A percentile compares a stretch with the other conserved stretches of the same genome.
These are phyloP conservation scores for Pluvialis apricaria DNA, from an alignment of 2,113 vertebrate genomes.

Conservation along the genomic window DNA sequence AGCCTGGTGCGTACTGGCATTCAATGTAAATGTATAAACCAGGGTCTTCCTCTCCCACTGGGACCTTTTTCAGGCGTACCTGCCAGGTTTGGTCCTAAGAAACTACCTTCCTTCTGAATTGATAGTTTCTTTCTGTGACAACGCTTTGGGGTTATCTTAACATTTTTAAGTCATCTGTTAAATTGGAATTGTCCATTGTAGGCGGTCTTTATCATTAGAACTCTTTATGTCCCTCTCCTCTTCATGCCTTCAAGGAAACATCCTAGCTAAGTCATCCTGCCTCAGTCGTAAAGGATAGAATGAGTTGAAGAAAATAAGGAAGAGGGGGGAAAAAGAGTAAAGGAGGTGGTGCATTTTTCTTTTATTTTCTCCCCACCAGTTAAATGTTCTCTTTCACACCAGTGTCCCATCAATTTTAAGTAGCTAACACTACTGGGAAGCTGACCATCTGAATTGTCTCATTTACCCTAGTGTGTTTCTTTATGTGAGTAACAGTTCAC, in stretches of 20 bases:
- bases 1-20: not conserved
- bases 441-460: not conserved
- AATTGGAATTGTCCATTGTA: not conserved
- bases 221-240: not conserved
- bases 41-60: too few species aligned
- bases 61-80: too few species aligned
- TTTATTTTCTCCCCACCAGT: not conserved
- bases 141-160: not conserved
- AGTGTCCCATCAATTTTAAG: not conserved
- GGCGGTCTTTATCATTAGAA: not conserved
- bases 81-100: too few species aligned
- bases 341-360: not conserved
- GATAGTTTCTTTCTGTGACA: not conserved
- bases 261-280: not conserved
- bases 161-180: not conserved
- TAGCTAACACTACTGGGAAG: not conserved
- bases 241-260: not conserved
- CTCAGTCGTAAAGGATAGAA: not conserved
- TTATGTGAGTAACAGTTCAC: not conserved
- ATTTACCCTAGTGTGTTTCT: not conserved
- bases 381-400: not conserved
- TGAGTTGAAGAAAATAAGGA: not conserved
- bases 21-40: too few species aligned
- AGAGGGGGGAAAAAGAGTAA: fast-evolving
- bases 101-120: not conserved